These are phyloP conservation scores for Psittacus erithacus DNA, from an alignment of 2,113 vertebrate species.

Conservation along the genomic window DNA sequence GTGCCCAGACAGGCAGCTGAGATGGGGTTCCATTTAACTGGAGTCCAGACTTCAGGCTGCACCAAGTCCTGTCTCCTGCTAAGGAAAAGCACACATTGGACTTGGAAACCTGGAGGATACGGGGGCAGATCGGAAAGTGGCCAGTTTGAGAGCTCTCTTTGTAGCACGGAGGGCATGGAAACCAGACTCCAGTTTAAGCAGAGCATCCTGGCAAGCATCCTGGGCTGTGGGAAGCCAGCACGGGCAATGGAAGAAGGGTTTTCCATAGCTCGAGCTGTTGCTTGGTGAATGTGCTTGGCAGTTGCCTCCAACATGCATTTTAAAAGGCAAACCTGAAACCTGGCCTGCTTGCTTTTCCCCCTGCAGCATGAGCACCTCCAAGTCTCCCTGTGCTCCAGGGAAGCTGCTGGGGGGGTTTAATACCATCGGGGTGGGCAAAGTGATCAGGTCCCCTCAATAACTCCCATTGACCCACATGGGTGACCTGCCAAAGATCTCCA, in stretches of 20 bases:
- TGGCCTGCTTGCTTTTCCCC: not conserved
- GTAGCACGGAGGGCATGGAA: not conserved
- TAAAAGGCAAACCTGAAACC: not conserved
- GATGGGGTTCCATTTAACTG: rapidly evolving
- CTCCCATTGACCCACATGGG: rapidly evolving
- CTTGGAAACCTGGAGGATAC: not conserved
- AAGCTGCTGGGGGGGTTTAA: rapidly evolving
- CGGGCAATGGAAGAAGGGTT: not conserved
- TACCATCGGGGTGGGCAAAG: rapidly evolving
- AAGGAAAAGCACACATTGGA: rapidly evolving
- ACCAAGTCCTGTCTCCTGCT: not conserved
- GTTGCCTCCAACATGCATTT: not conserved
- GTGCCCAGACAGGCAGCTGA: not conserved
- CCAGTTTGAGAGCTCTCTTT: not conserved
- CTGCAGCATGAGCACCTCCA: rapidly evolving
- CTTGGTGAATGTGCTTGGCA: not conserved
- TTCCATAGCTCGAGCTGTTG: not conserved
- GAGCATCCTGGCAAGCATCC: not conserved
- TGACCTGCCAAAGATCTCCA: not conserved
- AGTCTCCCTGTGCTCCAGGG: not conserved
- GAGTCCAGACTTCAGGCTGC: not conserved
- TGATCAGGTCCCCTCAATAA: rapidly evolving
- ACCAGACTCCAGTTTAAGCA: not conserved
- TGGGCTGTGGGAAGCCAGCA: not conserved
- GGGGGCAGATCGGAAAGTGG: not conserved